Evolutionary conservation across 2,888 invertebrate genomes (phyloP).

Genomic region (Drosophila testacea): DNA sequence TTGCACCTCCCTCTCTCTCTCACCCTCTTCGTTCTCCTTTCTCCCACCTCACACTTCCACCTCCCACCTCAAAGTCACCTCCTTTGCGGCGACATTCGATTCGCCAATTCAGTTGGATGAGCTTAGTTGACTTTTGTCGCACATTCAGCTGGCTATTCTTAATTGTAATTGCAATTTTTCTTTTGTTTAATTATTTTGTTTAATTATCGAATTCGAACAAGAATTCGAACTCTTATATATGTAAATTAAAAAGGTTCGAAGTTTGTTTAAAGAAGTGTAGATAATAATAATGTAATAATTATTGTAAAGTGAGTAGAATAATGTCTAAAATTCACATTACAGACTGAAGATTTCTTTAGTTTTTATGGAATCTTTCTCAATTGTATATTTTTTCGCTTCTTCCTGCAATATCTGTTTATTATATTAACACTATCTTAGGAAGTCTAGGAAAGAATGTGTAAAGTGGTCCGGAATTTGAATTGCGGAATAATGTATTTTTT

Average conservation of each 20-base stretch:
- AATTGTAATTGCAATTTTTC: neutral
- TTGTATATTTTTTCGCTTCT: too few species aligned
- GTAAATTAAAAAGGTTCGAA: neutral
- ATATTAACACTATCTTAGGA: too few species aligned
- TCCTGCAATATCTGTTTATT: too few species aligned
- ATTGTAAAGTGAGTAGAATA: neutral
- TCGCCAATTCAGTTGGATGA: slow-evolving; percentile 62
- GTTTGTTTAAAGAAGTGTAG: neutral
- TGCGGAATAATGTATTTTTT: too few species aligned
- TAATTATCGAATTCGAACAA: slow-evolving; percentile 7
- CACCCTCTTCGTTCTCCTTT: neutral
- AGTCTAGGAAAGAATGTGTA: too few species aligned
- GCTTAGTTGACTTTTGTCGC: slow-evolving; percentile 39
- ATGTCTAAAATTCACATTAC: neutral
- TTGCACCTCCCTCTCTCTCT: neutral
- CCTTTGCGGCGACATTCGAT: slow-evolving; percentile 4
- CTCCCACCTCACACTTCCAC: neutral
- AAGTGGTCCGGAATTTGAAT: too few species aligned
- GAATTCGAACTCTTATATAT: neutral
- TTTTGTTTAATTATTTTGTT: neutral
- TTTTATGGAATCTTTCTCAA: too few species aligned
- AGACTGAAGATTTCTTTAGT: too few species aligned
- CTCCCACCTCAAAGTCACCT: neutral
- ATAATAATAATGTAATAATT: neutral
- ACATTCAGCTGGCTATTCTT: neutral